Evolutionary conservation across 2,888 invertebrate species (phyloP), one percentile per base, ranked within the genome.

Genomic region (Linnaemya tessellans): DNA sequence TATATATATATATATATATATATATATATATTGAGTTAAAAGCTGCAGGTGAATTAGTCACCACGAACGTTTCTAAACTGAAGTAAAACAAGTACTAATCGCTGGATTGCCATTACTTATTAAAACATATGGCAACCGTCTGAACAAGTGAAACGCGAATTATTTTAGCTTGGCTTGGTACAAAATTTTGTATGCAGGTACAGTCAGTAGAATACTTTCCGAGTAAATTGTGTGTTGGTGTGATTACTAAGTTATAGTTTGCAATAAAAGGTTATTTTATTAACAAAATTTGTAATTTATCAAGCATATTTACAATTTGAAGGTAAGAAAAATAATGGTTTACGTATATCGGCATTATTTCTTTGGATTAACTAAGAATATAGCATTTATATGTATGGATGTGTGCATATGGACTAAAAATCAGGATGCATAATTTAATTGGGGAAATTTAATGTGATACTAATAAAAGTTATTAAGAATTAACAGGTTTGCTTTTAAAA

Each of bases 181-280:
- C 30, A 83, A 83, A 35, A 79, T 84, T 86, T 86, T 82, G 38
- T 81, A 64, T 80, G 73, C 70, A 82, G 30, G 87, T 87, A 86
- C 87, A 87, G 87, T 87, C 84, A 82, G 86, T 78, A 67, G 86
- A 84, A 78, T 80, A 86, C 82, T 80, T 87, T 79, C 71, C 43
- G 65, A 79, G 84, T 78, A 73, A 68, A 30, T 78, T 46, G 58
- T 67, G 70, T 67, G 25, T 71, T 77, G 65, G 62, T 79, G 73
- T 80, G 78, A 60, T 22, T 41, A 38, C 58, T 46, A 46, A 22
- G 18, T 65, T 43, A 11, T 74, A 62, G 56, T 70, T 68, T 62
- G 30, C 54, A 49, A 60, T 15, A 43, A 15, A 65, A 65, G 75
- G 13, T 74, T 79, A 8, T 68, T 68, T 71, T 73, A 60, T 35